These are phyloP conservation scores for Harpagoxenus sublaevis DNA, from an alignment of 2,888 invertebrate species.

Conservation along the genomic window DNA sequence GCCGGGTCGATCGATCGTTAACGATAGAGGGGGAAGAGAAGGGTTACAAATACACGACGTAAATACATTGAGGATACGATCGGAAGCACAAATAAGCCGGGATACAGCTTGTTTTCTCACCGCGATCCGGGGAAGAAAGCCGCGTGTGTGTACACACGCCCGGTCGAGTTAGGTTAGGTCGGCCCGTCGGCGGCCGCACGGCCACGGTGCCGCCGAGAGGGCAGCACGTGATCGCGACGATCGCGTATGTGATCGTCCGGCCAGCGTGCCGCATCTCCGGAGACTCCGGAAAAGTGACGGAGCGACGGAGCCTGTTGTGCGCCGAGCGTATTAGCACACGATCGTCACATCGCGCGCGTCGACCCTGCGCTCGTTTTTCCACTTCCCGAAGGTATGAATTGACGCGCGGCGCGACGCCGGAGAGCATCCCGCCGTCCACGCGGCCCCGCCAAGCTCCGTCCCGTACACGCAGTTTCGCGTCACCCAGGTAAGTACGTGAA, in stretches of 20 bases:
- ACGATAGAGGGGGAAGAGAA: no score
- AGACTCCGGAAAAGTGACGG: not conserved
- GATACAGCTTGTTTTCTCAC: not conserved
- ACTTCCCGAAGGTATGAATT: conserved; percentile 34
- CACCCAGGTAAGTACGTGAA: conserved; percentile 3
- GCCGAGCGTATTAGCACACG: conserved; percentile 24
- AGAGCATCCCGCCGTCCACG: not conserved
- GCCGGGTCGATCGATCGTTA: not conserved
- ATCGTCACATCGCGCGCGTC: not conserved
- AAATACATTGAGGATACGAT: not conserved
- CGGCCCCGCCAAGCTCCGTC: not conserved
- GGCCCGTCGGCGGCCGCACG: not conserved
- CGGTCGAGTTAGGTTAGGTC: conserved; percentile 1
- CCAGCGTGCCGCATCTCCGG: conserved; percentile 4
- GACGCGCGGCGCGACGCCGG: conserved; percentile 17
- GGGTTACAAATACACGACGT: not conserved
- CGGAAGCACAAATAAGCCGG: not conserved
- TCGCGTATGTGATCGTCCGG: not conserved
- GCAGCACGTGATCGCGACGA: conserved; percentile 18
- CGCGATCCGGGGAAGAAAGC: not conserved
- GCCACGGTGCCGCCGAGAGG: conserved; percentile 19
- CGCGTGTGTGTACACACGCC: not conserved
- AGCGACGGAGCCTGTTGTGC: not conserved
- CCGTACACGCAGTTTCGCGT: conserved; percentile 7
- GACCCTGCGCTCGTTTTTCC: no score